Percentiles rank a stretch among this genome's conserved stretches.
Evolutionary conservation across 2,797 vertebrate species (phyloP).

Genomic region (Trachops cirrhosus): DNA sequence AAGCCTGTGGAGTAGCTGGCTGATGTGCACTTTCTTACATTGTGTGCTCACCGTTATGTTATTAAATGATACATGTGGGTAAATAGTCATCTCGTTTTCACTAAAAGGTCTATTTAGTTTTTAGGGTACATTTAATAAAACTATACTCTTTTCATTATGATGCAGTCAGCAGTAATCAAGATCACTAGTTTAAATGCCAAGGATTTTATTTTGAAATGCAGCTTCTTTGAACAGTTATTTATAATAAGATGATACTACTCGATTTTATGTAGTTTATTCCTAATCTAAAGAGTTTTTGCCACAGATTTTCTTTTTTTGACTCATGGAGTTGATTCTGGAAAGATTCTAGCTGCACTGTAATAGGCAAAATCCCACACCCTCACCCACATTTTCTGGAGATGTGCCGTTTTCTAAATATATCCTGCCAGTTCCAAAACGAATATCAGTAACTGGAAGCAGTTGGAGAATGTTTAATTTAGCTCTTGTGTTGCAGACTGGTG

Average conservation of each 20-base stretch:
- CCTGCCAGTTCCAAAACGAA: conserved; percentile 20
- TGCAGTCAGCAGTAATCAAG: background rate
- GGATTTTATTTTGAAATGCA: background rate
- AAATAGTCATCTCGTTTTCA: background rate
- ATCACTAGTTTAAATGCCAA: background rate
- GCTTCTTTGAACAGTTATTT: conserved; percentile 19
- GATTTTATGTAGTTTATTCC: conserved; percentile 21
- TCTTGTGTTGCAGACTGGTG: background rate
- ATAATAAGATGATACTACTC: background rate
- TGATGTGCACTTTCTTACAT: background rate
- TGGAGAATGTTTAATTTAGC: conserved; percentile 48
- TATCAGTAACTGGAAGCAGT: conserved; percentile 42
- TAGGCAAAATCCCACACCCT: conserved; percentile 1
- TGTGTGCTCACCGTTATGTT: background rate
- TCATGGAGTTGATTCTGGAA: conserved; percentile 31
- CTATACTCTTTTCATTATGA: background rate
- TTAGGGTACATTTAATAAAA: background rate
- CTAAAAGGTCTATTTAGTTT: background rate
- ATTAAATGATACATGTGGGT: background rate
- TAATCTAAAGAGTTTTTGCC: conserved; percentile 31
- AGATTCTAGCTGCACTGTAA: conserved; percentile 28
- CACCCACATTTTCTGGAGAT: conserved; percentile 52
- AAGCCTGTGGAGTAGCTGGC: background rate
- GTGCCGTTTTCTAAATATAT: conserved; percentile 62
- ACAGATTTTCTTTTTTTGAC: background rate